These are phyloP conservation scores for Sterna hirundo DNA, from an alignment of 2,113 vertebrate genomes.

Conservation along the genomic window DNA sequence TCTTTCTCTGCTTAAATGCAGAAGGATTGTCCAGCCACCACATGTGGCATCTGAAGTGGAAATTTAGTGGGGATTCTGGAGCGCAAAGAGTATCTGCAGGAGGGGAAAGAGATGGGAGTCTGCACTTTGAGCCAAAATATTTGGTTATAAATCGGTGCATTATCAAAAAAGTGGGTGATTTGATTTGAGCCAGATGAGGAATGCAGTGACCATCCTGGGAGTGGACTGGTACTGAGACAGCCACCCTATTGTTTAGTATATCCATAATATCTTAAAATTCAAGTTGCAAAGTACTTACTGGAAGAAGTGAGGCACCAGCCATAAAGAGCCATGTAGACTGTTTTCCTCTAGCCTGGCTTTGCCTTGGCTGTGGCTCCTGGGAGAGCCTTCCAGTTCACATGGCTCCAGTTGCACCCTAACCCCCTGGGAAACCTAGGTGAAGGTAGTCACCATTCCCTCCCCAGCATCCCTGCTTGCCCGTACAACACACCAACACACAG, in stretches of 20 bases:
- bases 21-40: background rate
- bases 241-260: background rate
- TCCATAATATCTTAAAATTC: background rate
- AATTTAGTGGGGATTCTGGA: background rate
- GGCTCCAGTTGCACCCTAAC: background rate
- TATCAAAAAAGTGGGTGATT: background rate
- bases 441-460: background rate
- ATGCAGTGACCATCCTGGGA: background rate
- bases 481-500: background rate
- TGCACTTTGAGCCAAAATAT: background rate
- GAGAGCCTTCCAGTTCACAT: rapidly evolving
- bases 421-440: background rate
- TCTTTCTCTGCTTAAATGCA: background rate
- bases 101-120: background rate
- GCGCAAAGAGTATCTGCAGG: background rate
- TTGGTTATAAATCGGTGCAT: background rate
- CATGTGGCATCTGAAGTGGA: background rate
- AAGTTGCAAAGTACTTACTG: background rate
- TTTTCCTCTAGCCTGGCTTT: background rate
- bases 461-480: background rate
- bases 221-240: background rate
- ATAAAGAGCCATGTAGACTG: background rate
- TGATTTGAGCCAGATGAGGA: background rate
- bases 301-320: background rate
- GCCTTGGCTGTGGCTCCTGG: background rate